Percentiles rank a stretch among this genome's conserved stretches.
phyloP scores from a whole-genome alignment of 2,797 vertebrate species.

The Tapera naevia region DNA sequence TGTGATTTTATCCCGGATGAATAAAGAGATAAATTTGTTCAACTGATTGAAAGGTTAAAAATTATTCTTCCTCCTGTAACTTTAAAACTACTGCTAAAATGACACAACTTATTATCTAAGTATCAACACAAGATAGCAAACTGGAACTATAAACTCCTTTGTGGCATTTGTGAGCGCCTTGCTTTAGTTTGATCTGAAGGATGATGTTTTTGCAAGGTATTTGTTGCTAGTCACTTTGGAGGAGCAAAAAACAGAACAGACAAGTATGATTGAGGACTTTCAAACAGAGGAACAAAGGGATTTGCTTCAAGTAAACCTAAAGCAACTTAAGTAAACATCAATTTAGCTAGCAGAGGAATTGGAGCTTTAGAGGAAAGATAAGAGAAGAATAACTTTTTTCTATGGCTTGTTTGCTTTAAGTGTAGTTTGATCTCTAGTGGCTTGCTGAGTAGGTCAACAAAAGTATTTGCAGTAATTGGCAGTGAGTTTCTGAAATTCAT shows the following conservation, averaged over 20 bases:
- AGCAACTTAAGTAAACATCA: conserved; percentile 36
- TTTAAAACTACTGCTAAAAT: background rate
- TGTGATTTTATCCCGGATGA: background rate
- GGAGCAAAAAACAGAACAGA: background rate
- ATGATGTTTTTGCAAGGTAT: conserved; percentile 26
- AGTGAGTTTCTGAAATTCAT: conserved; percentile 39
- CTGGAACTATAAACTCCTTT: background rate
- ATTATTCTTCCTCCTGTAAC: background rate
- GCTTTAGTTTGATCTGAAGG: conserved; percentile 1
- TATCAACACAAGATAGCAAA: background rate
- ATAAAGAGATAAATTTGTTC: background rate
- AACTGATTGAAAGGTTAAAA: background rate
- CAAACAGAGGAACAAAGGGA: conserved; percentile 47
- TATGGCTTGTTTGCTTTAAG: conserved; percentile 41
- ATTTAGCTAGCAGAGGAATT: conserved; percentile 30
- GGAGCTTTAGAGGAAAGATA: conserved; percentile 40
- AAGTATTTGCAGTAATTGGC: conserved; percentile 49
- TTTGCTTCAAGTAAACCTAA: conserved; percentile 44
- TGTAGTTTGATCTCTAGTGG: conserved; percentile 39
- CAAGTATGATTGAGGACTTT: background rate
- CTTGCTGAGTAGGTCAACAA: conserved; percentile 46
- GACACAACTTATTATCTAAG: background rate
- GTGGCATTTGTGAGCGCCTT: background rate
- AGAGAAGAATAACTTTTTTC: conserved; percentile 27
- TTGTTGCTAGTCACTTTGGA: background rate